Evolutionary conservation across 37 sponge, comb jelly and placozoan species (phyloP).

Genomic region (Haliclona indistincta): DNA sequence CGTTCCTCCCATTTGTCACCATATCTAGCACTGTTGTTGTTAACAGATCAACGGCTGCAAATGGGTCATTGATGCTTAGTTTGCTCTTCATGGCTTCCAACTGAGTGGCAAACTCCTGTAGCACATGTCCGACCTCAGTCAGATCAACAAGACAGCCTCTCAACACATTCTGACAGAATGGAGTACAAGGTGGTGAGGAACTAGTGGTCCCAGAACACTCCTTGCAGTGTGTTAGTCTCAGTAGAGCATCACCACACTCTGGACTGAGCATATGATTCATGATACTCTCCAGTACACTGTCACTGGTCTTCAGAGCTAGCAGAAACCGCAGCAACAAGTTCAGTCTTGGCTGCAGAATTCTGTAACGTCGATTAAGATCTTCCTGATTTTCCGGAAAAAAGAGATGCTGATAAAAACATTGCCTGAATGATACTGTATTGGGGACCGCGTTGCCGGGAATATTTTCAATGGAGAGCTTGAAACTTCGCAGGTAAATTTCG

Average conservation of each 20-base stretch:
- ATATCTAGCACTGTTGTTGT: neutral
- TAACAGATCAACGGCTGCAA: neutral
- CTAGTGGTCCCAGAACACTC: neutral
- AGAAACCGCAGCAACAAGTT: neutral
- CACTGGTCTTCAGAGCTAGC: neutral
- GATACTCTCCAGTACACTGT: neutral
- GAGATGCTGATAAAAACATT: neutral
- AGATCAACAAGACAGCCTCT: conserved; percentile 28
- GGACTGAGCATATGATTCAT: neutral
- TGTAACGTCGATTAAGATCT: neutral
- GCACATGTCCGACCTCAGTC: conserved; percentile 1
- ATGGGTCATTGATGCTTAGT: neutral
- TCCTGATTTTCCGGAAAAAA: neutral
- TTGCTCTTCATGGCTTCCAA: neutral
- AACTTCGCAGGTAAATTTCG: neutral
- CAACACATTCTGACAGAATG: conserved; percentile 3
- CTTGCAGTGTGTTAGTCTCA: neutral
- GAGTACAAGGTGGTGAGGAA: neutral
- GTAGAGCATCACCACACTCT: neutral
- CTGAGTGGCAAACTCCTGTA: neutral
- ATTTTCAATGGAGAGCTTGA: neutral
- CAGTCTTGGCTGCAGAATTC: neutral
- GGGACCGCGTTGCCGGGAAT: neutral
- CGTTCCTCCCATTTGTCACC: neutral
- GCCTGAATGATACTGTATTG: neutral